A percentile compares a stretch with the other conserved stretches of the same genome.
Conservation (phyloP, 2,113 vertebrate species). For the Ramphastos sulfuratus region DNA sequence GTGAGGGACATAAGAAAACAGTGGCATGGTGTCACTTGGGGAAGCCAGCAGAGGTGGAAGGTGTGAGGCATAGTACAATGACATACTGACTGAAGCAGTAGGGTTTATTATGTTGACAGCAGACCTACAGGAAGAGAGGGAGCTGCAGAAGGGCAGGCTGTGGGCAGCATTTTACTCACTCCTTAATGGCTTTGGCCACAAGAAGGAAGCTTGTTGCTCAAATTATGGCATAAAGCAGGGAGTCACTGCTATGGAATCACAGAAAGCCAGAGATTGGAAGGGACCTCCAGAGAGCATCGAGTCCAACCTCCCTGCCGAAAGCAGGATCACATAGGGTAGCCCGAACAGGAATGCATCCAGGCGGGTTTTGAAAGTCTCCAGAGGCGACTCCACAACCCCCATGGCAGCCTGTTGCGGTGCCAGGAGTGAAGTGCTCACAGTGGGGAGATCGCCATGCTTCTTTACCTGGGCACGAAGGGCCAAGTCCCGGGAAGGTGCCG, state of each 20-base stretch:
- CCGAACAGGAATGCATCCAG: too few relatives aligned
- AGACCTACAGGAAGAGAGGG: too few relatives aligned
- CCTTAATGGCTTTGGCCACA: rapidly evolving
- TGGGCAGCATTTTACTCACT: background rate
- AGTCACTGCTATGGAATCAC: rapidly evolving
- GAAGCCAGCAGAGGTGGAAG: rapidly evolving
- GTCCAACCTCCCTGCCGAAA: too few relatives aligned
- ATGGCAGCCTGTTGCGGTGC: too few relatives aligned
- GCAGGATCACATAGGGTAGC: too few relatives aligned
- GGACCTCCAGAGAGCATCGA: too few relatives aligned
- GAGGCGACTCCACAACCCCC: too few relatives aligned
- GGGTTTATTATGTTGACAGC: rapidly evolving
- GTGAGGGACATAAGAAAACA: rapidly evolving
- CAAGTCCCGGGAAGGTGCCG: background rate
- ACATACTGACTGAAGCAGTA: background rate
- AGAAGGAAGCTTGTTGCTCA: background rate
- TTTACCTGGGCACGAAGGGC: rapidly evolving
- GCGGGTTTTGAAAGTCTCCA: too few relatives aligned
- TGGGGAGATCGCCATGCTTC: background rate
- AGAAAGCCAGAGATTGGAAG: too few relatives aligned
- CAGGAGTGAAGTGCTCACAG: rapidly evolving
- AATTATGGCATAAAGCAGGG: background rate
- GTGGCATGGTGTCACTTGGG: rapidly evolving
- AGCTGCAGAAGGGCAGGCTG: too few relatives aligned
- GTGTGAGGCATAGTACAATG: rapidly evolving